These are phyloP conservation scores for Abrostola tripartita DNA, from an alignment of 2,888 invertebrate genomes.

Conservation along the genomic window DNA sequence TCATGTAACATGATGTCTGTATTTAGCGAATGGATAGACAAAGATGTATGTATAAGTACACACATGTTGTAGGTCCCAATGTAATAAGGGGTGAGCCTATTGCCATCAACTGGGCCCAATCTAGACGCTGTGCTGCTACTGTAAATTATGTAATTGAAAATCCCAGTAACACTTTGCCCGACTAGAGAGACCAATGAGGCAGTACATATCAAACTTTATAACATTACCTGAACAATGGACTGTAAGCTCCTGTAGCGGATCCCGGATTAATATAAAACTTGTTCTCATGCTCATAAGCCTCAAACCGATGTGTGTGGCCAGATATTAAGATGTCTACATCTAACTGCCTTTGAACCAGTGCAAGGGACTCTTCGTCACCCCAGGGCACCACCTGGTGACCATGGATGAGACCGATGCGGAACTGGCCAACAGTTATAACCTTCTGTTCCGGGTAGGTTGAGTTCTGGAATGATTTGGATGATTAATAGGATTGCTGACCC, in stretches of 20 bases:
- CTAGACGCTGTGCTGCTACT: too few species aligned
- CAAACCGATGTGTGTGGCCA: constrained; percentile 99
- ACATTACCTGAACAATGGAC: constrained; percentile 94
- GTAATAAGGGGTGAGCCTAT: too few species aligned
- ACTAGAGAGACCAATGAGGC: too few species aligned
- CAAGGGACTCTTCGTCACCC: constrained; percentile 97
- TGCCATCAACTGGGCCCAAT: too few species aligned
- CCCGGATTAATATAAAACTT: constrained; percentile 99
- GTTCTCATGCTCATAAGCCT: constrained; percentile 99
- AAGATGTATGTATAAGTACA: too few species aligned
- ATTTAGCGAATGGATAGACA: too few species aligned
- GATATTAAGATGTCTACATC: constrained; percentile 99
- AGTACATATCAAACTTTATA: neutral
- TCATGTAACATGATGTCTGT: too few species aligned
- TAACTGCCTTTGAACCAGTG: constrained; percentile 97
- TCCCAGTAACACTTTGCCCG: too few species aligned
- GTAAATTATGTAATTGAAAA: too few species aligned
- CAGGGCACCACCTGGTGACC: constrained; percentile 99
- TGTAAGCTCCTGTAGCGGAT: constrained; percentile 99
- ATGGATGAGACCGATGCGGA: constrained; percentile 98
- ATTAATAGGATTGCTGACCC: neutral
- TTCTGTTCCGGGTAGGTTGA: constrained; percentile 98
- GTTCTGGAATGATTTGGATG: constrained; percentile 88
- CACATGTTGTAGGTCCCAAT: too few species aligned
- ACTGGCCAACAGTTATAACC: constrained; percentile 99